Conservation (phyloP, 2,888 invertebrate species). For the Protodeltote pygarga region DNA sequence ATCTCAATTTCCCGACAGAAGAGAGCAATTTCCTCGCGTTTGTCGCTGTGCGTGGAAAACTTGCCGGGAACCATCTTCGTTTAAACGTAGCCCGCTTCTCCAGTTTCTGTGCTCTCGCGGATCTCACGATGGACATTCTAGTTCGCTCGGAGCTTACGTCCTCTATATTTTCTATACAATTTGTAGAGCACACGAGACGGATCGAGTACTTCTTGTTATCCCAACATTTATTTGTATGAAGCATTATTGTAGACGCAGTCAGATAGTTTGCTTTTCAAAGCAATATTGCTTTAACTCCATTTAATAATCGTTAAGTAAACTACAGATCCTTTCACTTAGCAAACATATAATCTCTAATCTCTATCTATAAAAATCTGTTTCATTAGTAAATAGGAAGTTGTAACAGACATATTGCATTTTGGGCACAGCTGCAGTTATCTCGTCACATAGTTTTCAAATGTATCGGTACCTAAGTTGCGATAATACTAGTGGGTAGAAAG, state of each 20-base stretch:
- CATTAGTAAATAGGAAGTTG: too few species aligned
- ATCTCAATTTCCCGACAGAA: conserved; percentile 77
- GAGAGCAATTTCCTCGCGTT: conserved; percentile 79
- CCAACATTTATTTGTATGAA: conserved; percentile 36
- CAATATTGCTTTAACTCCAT: conserved; percentile 12
- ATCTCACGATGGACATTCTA: conserved; percentile 38
- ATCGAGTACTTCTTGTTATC: conserved; percentile 35
- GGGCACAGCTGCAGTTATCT: conserved; percentile 56
- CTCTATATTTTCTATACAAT: conserved; percentile 37
- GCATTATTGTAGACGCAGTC: conserved; percentile 29
- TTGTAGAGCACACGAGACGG: conserved; percentile 20
- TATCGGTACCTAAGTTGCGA: conserved; percentile 48
- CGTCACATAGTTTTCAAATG: conserved; percentile 61
- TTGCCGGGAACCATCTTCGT: conserved; percentile 30
- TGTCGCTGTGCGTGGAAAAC: conserved; percentile 56
- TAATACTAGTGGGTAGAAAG: conserved; percentile 51
- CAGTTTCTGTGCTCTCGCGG: conserved; percentile 22
- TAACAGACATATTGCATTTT: conserved; percentile 30
- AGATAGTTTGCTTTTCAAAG: conserved; percentile 22
- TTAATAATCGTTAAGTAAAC: too few species aligned
- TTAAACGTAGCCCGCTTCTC: conserved; percentile 25
- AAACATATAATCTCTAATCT: too few species aligned
- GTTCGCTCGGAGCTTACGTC: conserved; percentile 27
- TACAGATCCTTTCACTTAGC: too few species aligned
- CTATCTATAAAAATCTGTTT: too few species aligned